Percentiles rank a stretch among this genome's conserved stretches.
Conservation (phyloP, 2,113 vertebrate genomes). For the Protobothrops flavoviridis region DNA sequence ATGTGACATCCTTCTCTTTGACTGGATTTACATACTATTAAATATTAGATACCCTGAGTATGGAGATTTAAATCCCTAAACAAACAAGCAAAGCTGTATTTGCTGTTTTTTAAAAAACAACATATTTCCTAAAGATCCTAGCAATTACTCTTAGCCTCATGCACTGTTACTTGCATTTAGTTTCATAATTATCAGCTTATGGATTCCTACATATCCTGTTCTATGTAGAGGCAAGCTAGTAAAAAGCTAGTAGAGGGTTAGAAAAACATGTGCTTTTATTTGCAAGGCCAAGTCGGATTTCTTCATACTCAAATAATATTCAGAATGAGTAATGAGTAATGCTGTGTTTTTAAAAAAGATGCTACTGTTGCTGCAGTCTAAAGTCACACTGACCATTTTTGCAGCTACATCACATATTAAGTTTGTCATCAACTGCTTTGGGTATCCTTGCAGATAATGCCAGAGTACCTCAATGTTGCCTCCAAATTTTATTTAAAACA, state of each 20-base stretch:
- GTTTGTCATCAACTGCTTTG: neutral
- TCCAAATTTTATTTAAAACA: neutral
- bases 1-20: neutral
- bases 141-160: neutral
- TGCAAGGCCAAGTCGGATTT: neutral
- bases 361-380: neutral
- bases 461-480: neutral
- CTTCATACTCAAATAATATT: neutral
- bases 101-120: neutral
- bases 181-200: neutral
- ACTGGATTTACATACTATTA: neutral
- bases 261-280: neutral
- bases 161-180: neutral
- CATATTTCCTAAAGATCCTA: neutral
- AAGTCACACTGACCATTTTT: neutral
- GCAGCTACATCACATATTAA: neutral
- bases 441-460: neutral
- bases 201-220: neutral
- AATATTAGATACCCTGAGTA: neutral
- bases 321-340: neutral
- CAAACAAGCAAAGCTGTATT: neutral
- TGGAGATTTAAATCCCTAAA: neutral
- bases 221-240: neutral
- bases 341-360: neutral
- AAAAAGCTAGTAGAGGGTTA: neutral